A percentile compares a stretch with the other conserved stretches of the same genome.
phyloP scores from a whole-genome alignment of 2,888 invertebrate genomes.

The Baccha elongata region DNA sequence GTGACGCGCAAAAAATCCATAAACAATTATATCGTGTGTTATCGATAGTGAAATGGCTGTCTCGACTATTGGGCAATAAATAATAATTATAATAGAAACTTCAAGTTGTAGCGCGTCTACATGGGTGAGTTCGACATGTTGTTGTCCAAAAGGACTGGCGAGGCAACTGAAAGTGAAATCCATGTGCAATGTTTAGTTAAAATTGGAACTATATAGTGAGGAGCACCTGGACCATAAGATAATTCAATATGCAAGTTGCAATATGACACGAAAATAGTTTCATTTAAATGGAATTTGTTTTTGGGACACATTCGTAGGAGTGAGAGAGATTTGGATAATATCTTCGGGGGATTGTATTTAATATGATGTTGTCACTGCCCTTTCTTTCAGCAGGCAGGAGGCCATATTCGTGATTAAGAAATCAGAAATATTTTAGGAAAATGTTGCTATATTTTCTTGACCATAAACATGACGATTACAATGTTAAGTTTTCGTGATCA shows the following conservation, averaged over 20 bases:
- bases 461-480: constrained; percentile 8
- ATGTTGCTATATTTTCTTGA: constrained; percentile 41
- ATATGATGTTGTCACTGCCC: constrained; percentile 44
- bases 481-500: constrained; percentile 29
- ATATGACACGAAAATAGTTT: constrained; percentile 61
- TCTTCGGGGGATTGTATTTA: constrained; percentile 42
- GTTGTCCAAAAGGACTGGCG: constrained; percentile 35
- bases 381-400: constrained; percentile 38
- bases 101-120: constrained; percentile 41
- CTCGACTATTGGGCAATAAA: constrained; percentile 55
- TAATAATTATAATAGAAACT: constrained; percentile 64
- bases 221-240: constrained; percentile 6
- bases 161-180: constrained; percentile 61
- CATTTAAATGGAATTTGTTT: constrained; percentile 14
- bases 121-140: constrained; percentile 6
- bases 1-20: background rate
- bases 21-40: constrained; percentile 52
- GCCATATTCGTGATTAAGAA: constrained; percentile 53
- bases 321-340: constrained; percentile 60
- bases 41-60: constrained; percentile 49
- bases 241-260: constrained; percentile 31
- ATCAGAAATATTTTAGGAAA: constrained; percentile 33
- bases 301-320: constrained; percentile 50
- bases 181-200: constrained; percentile 3
- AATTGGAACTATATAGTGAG: background rate